Base-by-base conservation (phyloP, 2,797 vertebrate genomes). In the Rousettus madagascariensis region DNA sequence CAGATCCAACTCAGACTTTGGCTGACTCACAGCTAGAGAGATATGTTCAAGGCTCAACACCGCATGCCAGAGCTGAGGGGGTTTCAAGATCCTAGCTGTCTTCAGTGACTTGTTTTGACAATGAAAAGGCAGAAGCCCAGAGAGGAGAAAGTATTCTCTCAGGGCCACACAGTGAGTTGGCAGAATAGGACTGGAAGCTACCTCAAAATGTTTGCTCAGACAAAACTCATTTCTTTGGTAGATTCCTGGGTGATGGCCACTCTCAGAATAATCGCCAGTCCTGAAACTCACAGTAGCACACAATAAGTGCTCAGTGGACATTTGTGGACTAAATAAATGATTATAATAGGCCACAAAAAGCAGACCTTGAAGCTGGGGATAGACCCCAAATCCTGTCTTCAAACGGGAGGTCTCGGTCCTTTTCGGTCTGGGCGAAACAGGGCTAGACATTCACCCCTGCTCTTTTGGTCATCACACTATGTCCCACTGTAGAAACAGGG, bases 391-490 rank as follows among this genome's bases (percentile, higher is more conserved):
- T 19, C 38, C 33, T 5, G 15, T 33, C 41, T 22, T 82, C 38
- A 84, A 43, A 66, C 6, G 38, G 92, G 38, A 89, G 72, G 59
- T 20, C 30, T 10, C 3, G 1, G 3, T n/a, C 10, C 20, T 66
- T 74, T 90, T 17, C 2, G 38, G 7, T 20, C 3, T 8, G n/a
- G 17, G 10, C 30, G 41, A 38, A 33, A 38, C 8, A 6, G 46
- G n/a, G 12, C 22, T 38, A 1, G 0, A 8, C 3, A 8, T 36
- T 26, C 0, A 33, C 22, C 24, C 15, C 61, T 19, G 10, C 6
- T 10, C 55, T n/a, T 9, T 8, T 22, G 8, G 22, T 43, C 3
- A 17, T 41, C 51, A 24, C 24, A 30, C 10, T 6, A 1, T 36
- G 4, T 28, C 6, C 22, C 15, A 36, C 41, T 16, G 9, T 8